Conservation (phyloP, 1,140 invertebrate genomes). For the Euwallacea fornicatus region DNA sequence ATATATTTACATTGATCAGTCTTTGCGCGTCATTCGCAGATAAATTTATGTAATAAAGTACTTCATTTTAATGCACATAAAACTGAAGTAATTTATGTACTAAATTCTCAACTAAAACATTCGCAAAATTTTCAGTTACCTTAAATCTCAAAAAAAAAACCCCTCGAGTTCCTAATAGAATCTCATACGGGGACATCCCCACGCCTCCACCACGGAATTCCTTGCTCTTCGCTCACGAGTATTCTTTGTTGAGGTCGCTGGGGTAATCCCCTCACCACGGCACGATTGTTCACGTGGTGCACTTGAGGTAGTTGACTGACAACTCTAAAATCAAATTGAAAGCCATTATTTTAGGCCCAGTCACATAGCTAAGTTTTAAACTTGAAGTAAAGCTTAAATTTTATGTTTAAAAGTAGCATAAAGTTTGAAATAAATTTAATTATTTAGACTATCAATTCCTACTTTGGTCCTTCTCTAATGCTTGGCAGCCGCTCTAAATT, state of each 20-base stretch:
- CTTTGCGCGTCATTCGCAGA: no score
- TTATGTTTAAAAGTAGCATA: neutral
- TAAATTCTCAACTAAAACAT: no score
- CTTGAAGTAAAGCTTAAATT: neutral
- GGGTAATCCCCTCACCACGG: slow-evolving; percentile 24
- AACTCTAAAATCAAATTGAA: slow-evolving; percentile 34
- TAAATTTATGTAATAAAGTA: no score
- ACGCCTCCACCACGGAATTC: slow-evolving; percentile 52
- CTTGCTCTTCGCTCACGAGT: slow-evolving; percentile 43
- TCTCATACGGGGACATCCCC: slow-evolving; percentile 36
- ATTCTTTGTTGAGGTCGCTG: slow-evolving; percentile 11
- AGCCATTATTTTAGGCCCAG: neutral
- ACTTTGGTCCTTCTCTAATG: slow-evolving; percentile 38
- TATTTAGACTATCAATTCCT: slow-evolving; percentile 8
- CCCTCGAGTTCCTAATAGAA: no score
- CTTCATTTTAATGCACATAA: no score
- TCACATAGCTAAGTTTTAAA: neutral
- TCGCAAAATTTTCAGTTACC: no score
- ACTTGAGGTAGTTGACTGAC: slow-evolving; percentile 41
- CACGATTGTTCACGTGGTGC: slow-evolving; percentile 26
- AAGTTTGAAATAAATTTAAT: neutral
- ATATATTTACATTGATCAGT: no score
- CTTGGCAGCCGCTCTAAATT: slow-evolving; percentile 39
- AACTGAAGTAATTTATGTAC: no score
- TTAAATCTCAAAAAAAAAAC: no score